Evolutionary conservation across 2,113 vertebrate genomes (phyloP).

Genomic region (Chamaea fasciata): DNA sequence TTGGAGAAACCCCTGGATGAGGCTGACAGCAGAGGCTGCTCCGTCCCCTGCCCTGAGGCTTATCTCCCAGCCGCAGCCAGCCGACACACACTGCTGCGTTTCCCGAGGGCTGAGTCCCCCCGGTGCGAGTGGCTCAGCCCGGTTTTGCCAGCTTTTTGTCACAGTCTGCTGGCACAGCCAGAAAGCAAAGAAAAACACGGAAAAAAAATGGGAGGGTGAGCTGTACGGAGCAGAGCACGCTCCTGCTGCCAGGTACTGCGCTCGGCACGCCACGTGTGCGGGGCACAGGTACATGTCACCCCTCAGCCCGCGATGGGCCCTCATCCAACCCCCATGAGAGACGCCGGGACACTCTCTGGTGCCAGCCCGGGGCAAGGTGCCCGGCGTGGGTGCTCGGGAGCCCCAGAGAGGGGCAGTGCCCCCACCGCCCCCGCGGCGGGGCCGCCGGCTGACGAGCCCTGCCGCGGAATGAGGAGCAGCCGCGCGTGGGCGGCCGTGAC

Average conservation of each 20-base stretch:
- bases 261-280: neutral
- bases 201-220: neutral
- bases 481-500: slow-evolving; percentile 39
- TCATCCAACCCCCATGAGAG: rapidly evolving
- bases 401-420: neutral
- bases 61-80: neutral
- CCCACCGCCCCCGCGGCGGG: neutral
- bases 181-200: neutral
- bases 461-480: slow-evolving; percentile 70
- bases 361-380: neutral
- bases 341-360: neutral
- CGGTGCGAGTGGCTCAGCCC: rapidly evolving
- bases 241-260: neutral
- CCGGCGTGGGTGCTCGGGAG: neutral
- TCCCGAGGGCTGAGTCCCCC: rapidly evolving
- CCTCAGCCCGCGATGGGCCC: rapidly evolving
- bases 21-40: neutral
- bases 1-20: neutral
- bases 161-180: neutral
- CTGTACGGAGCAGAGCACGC: rapidly evolving
- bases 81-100: neutral
- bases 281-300: neutral
- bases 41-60: neutral
- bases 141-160: neutral
- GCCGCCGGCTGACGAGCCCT: slow-evolving; percentile 62